phyloP scores from a whole-genome alignment of 2,113 vertebrate species.

The Pollachius pollachius region DNA sequence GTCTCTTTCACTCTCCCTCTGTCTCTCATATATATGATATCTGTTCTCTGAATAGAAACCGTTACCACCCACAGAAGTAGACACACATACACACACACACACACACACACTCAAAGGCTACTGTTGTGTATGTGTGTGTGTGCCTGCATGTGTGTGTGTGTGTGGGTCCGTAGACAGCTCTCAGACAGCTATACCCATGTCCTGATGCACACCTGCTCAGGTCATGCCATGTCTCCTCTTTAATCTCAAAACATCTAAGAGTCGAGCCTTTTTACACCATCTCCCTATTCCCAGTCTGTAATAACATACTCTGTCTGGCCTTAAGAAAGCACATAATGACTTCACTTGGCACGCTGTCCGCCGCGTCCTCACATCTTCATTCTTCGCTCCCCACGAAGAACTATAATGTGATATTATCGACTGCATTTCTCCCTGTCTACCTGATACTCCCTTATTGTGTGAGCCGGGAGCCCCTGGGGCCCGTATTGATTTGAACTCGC shows the following conservation, averaged over 20 bases:
- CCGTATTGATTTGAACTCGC: slow-evolving; percentile 52
- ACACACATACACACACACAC: slow-evolving; percentile 9
- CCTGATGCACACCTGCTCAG: slow-evolving; percentile 3
- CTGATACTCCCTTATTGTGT: slow-evolving; percentile 52
- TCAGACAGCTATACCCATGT: slow-evolving; percentile 3
- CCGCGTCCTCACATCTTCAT: slow-evolving; percentile 40
- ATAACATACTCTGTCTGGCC: slow-evolving; percentile 51
- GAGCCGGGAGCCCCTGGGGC: slow-evolving; percentile 29
- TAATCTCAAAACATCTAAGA: slow-evolving; percentile 36
- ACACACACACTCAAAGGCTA: background rate
- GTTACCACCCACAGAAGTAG: background rate
- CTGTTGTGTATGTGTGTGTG: too few species aligned
- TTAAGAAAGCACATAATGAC: slow-evolving; percentile 63
- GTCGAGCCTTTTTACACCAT: slow-evolving; percentile 22
- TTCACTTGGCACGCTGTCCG: slow-evolving; percentile 48
- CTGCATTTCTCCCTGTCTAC: slow-evolving; percentile 48
- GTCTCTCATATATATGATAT: background rate
- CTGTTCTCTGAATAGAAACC: too few species aligned
- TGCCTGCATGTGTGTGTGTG: background rate
- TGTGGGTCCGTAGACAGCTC: background rate
- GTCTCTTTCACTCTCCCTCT: background rate
- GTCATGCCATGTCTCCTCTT: slow-evolving; percentile 5
- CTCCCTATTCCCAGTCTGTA: slow-evolving; percentile 32
- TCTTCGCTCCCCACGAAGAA: slow-evolving; percentile 36
- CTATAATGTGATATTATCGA: slow-evolving; percentile 54